These are phyloP conservation scores for Puntigrus tetrazona DNA, from an alignment of 2,113 vertebrate genomes.

Conservation along the genomic window DNA sequence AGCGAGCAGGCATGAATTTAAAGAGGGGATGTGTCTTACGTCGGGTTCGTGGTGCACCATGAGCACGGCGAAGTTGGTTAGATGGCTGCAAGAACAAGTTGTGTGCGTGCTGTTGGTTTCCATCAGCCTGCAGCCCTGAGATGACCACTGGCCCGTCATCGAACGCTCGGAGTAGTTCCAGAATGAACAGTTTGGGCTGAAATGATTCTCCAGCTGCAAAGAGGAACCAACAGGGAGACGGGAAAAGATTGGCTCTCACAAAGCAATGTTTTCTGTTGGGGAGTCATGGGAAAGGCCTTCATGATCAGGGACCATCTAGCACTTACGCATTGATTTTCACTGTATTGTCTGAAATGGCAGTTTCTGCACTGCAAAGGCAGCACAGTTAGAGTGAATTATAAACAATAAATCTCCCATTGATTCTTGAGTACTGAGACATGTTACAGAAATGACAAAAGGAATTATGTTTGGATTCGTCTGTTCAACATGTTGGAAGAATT, in stretches of 20 bases:
- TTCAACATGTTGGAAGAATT: neutral
- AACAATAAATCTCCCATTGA: neutral
- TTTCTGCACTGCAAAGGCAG: neutral
- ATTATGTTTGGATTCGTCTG: neutral
- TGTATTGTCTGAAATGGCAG: neutral
- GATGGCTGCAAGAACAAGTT: constrained; percentile 93
- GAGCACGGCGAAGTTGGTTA: constrained; percentile 93
- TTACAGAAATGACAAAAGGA: neutral
- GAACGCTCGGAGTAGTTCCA: constrained; percentile 95
- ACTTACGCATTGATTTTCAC: neutral
- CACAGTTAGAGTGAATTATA: neutral
- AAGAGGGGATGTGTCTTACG: constrained; percentile 64
- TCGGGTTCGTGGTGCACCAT: constrained; percentile 88
- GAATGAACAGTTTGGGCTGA: constrained; percentile 94
- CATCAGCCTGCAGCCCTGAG: constrained; percentile 88
- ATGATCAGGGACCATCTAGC: neutral
- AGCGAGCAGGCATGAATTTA: neutral
- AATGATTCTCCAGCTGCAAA: constrained; percentile 84
- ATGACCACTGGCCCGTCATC: constrained; percentile 93
- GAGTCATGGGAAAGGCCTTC: neutral
- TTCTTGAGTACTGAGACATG: neutral
- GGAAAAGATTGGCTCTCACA: neutral
- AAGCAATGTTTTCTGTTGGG: neutral
- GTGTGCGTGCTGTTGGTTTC: constrained; percentile 91
- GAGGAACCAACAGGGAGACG: neutral